A percentile compares a stretch with the other conserved stretches of the same genome.
Evolutionary conservation across 1,140 invertebrate genomes (phyloP).

Genomic region (Fragariocoptes setiger): DNA sequence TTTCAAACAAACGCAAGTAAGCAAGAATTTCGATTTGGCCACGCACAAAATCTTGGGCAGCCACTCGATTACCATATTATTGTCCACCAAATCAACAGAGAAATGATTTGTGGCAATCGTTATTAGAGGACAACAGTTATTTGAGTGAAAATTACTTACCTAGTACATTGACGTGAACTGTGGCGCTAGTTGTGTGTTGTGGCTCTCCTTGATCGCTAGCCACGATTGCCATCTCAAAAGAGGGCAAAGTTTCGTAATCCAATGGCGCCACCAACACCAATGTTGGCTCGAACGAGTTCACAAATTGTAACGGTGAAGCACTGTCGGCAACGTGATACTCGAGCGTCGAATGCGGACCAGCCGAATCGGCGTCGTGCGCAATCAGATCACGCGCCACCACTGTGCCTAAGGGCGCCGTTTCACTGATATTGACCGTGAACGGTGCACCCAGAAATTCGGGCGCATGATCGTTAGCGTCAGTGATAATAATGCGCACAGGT

Average conservation of each 20-base stretch:
- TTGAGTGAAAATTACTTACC: neutral
- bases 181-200: conserved; percentile 31
- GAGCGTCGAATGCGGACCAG: conserved; percentile 54
- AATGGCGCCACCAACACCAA: conserved; percentile 40
- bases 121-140: too few relatives aligned
- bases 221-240: conserved; percentile 42
- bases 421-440: conserved; percentile 46
- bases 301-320: conserved; percentile 39
- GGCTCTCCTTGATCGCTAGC: conserved; percentile 46
- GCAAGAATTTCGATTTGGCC: too few relatives aligned
- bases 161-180: conserved; percentile 38
- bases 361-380: conserved; percentile 51
- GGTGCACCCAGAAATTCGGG: conserved; percentile 26
- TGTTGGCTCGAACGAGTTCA: conserved; percentile 51
- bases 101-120: too few relatives aligned
- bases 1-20: too few relatives aligned
- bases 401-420: conserved; percentile 44
- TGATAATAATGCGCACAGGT: conserved; percentile 60
- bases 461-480: conserved; percentile 65
- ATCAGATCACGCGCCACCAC: conserved; percentile 38
- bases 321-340: conserved; percentile 39
- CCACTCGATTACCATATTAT: too few relatives aligned
- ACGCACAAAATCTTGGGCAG: too few relatives aligned
- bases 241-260: conserved; percentile 45
- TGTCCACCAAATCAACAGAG: too few relatives aligned